Evolutionary conservation across 2,888 invertebrate species (phyloP), one percentile per base, ranked within the genome.

Genomic region (Leucoptera coffeella): DNA sequence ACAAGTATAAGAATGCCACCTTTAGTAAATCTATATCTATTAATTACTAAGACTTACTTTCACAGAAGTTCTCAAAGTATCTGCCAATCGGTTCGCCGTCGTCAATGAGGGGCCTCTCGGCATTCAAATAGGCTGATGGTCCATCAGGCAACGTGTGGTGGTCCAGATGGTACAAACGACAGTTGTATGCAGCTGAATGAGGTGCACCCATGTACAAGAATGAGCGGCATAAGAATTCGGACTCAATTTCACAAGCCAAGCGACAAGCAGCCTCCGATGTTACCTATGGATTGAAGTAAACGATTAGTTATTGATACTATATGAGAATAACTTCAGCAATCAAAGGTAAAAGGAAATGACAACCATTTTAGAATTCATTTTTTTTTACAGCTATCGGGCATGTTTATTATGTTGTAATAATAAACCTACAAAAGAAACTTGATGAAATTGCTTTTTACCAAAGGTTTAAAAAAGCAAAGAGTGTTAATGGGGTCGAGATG

Each of bases 121-220:
- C 89, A 43, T 89, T 91, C 35, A 90, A 69, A 49, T 90, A 94
- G 4, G 92, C 89, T 23, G 89, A 89, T 0, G 92, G 90, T 20
- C 93, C 93, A 45, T 93, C 92, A 1, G 93, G 92, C 27, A 93
- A 65, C 0, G 90, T 89, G 65, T 86, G 85, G 56, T 93, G 93
- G 52, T 93, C 92, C 48, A 93, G 72, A 46, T 94, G 93, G 72
- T 89, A 93, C 17, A 93, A 73, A 34, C 91, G 82, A 57, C 93
- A 94, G 61, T 93, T 93, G 74, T 91, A 90, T 33, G 86, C 82
- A 2, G 82, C 74, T 48, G 73, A 82, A 81, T 47, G 92, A 49
- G 76, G 85, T 75, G 32, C 91, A 77, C 49, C 89, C 58, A 72
- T 82, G 80, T 46, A 89, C 32, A 89, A 60, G 72, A 80, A 87